These are phyloP conservation scores for Nematopogon swammerdamellus DNA, from an alignment of 2,888 invertebrate species.

Conservation along the genomic window DNA sequence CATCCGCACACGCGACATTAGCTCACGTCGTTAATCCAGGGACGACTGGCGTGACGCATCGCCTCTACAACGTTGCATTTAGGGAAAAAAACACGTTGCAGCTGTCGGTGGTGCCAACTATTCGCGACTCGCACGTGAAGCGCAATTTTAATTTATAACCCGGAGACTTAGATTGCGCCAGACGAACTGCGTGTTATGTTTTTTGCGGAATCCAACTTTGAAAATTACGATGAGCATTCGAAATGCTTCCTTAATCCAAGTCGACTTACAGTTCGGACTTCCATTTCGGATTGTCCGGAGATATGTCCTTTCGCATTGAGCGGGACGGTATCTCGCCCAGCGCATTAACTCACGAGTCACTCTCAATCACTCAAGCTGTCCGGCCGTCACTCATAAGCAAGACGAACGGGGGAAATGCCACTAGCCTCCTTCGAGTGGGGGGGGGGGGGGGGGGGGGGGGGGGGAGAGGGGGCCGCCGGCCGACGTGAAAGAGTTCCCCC, in stretches of 20 bases:
- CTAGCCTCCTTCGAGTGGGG: conserved; percentile 34
- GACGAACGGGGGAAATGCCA: conserved; percentile 47
- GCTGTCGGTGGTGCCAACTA: not conserved
- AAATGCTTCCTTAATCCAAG: not conserved
- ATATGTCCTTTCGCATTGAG: conserved; percentile 19
- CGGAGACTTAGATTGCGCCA: not conserved
- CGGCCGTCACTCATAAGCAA: conserved; percentile 54
- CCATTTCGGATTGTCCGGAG: conserved; percentile 1
- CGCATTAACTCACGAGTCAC: conserved; percentile 54
- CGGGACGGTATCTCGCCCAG: conserved; percentile 29
- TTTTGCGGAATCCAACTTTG: not conserved
- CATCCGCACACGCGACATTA: not conserved
- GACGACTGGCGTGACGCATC: too few relatives aligned
- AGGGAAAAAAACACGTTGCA: not conserved
- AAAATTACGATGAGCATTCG: not conserved
- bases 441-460: too few relatives aligned
- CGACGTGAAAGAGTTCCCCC: not conserved
- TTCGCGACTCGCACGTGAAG: not conserved
- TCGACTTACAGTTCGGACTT: not conserved
- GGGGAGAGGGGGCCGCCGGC: not conserved
- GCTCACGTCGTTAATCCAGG: too few relatives aligned
- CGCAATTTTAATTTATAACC: not conserved
- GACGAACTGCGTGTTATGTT: not conserved
- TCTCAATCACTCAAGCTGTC: conserved; percentile 56
- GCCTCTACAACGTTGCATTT: not conserved